These are phyloP conservation scores for Drosophila barbarae DNA, from an alignment of 2,888 invertebrate species.

Conservation along the genomic window DNA sequence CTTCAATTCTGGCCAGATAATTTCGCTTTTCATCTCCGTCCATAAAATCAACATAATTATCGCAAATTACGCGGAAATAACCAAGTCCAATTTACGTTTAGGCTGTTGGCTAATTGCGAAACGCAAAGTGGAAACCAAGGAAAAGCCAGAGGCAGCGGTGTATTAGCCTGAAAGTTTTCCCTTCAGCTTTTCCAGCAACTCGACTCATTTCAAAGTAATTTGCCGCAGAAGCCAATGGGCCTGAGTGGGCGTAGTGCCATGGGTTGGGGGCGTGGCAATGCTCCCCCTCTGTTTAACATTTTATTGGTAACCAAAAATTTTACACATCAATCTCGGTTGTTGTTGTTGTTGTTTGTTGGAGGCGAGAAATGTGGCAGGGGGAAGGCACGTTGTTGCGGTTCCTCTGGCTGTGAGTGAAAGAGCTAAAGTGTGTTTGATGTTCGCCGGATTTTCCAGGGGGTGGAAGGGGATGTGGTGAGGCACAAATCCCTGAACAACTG, in stretches of 20 bases:
- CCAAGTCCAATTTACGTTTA: slow-evolving; percentile 25
- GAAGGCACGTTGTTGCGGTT: slow-evolving; percentile 37
- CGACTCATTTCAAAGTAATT: slow-evolving; percentile 71
- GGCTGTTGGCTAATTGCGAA: slow-evolving; percentile 58
- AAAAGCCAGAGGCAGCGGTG: slow-evolving; percentile 39
- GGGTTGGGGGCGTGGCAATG: slow-evolving; percentile 9
- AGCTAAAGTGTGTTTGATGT: slow-evolving; percentile 66
- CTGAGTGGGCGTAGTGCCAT: slow-evolving; percentile 1
- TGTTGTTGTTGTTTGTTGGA: slow-evolving; percentile 5
- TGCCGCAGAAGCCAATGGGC: slow-evolving; percentile 52
- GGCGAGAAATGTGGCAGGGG: slow-evolving; percentile 7
- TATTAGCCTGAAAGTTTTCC: slow-evolving; percentile 25
- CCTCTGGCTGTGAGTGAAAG: slow-evolving; percentile 22
- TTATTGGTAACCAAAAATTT: slow-evolving; percentile 73
- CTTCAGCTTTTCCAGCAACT: not conserved
- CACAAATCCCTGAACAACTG: slow-evolving; percentile 34
- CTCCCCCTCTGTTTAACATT: slow-evolving; percentile 54
- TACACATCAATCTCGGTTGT: slow-evolving; percentile 60
- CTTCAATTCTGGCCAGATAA: slow-evolving; percentile 8
- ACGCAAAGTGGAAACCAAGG: slow-evolving; percentile 49
- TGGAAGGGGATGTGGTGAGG: not conserved
- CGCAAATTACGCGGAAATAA: slow-evolving; percentile 63
- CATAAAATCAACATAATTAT: slow-evolving; percentile 70
- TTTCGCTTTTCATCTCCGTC: slow-evolving; percentile 28
- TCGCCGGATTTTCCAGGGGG: slow-evolving; percentile 52